Evolutionary conservation across 2,888 invertebrate genomes (phyloP), one percentile per base, ranked within the genome.

Genomic region (Heliconius ismenius): DNA sequence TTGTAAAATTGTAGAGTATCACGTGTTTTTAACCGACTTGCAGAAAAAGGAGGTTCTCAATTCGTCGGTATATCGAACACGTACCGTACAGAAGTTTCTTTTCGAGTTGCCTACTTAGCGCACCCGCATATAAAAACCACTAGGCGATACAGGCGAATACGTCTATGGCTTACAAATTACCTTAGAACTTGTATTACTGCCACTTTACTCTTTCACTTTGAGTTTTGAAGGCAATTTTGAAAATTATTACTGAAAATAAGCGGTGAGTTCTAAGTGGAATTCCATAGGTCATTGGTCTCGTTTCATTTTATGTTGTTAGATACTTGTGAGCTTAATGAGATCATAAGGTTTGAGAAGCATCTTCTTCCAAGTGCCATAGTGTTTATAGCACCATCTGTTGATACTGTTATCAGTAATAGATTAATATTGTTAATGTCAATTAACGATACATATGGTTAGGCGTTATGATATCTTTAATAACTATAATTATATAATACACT

Each of bases 91-190:
- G 74, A 62, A 54, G 65, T 80, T 78, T 76, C 79, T 78, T 81
- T 81, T 81, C 76, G 74, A 78, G 73, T 78, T 78, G 81, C 81
- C 82, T 82, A 83, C 83, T 83, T 83, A 79, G 75, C 80, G 76
- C 76, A 76, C 90, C 90, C 90, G 90, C 90, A 90, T 90, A 79
- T 81, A 82, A 81, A 67, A 86, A 86, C 83, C 82, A 83, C 84
- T 85, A 75, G 70, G 64, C 77, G 75, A 79, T 80, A 83, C 83
- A 83, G 83, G 82, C 82, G 81, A 73, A 78, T 79, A 87, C 89
- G 86, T 82, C 83, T 78, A 82, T 84, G 82, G 90, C 86, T 86
- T 90, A 89, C 89, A 85, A 90, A 90, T 85, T 77, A 77, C 73
- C 68, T 78, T 68, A 72, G 68, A 63, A 67, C 72, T 63, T 63